phyloP scores from a whole-genome alignment of 2,113 vertebrate genomes.

The Egretta garzetta region DNA sequence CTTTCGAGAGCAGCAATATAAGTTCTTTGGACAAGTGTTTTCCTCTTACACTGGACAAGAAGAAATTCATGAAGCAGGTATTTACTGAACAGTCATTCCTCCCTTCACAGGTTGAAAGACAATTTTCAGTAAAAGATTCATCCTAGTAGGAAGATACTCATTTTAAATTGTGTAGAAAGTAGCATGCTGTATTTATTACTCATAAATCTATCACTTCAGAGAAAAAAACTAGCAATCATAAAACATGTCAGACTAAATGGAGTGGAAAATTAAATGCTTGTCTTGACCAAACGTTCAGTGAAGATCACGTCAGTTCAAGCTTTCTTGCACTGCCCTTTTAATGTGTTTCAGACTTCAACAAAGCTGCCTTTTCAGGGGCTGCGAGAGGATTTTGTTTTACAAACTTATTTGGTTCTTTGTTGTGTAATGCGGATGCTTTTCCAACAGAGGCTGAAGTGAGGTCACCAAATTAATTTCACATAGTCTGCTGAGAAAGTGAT shows the following conservation, averaged over 20 bases:
- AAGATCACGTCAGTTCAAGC: background rate
- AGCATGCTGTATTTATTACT: background rate
- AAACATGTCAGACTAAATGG: conserved; percentile 33
- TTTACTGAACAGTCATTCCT: conserved; percentile 25
- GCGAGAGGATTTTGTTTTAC: background rate
- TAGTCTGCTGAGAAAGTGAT: background rate
- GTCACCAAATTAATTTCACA: background rate
- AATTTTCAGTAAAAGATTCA: conserved; percentile 5
- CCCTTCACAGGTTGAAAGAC: background rate
- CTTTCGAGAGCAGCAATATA: conserved; percentile 89
- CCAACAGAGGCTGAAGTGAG: background rate
- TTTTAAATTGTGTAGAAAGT: conserved; percentile 16
- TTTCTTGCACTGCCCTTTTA: background rate
- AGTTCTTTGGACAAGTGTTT: conserved; percentile 93
- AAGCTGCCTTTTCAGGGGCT: background rate
- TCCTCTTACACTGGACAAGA: conserved; percentile 95
- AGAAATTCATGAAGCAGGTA: conserved; percentile 90
- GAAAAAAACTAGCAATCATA: background rate
- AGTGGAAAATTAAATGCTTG: conserved; percentile 47
- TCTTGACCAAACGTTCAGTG: background rate
- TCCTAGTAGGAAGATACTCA: background rate
- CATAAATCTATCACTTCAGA: conserved; percentile 16
- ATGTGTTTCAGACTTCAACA: background rate
- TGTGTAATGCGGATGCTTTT: background rate
- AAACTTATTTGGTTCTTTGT: background rate